Evolutionary conservation across 2,797 vertebrate genomes (phyloP).

Genomic region (Acomys russatus): DNA sequence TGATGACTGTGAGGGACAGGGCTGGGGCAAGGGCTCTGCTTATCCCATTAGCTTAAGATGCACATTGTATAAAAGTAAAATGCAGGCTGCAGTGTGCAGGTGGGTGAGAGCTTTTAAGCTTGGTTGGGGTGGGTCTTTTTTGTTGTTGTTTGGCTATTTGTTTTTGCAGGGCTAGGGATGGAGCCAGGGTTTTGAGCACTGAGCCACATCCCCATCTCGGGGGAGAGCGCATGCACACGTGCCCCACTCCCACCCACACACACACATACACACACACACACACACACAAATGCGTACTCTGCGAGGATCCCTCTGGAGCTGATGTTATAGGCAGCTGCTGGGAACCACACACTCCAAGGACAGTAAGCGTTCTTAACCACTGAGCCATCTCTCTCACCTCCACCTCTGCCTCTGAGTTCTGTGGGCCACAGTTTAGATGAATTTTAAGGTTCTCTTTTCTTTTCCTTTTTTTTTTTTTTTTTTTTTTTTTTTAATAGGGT

Average conservation of each 20-base stretch:
- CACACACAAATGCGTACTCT: neutral
- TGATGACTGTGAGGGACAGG: neutral
- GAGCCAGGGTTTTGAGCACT: neutral
- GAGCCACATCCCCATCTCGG: neutral
- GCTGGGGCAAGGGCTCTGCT: neutral
- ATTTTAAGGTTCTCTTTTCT: neutral
- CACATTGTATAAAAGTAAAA: neutral
- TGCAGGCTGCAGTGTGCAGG: rapidly evolving
- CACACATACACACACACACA: neutral
- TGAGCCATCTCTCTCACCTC: neutral
- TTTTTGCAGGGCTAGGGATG: neutral
- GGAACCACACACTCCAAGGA: neutral
- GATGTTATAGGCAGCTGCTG: neutral
- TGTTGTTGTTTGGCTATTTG: neutral
- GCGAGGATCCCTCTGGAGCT: neutral
- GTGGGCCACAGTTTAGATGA: neutral
- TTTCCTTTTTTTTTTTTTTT: neutral
- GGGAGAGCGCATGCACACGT: no score
- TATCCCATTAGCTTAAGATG: neutral
- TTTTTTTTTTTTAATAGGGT: neutral
- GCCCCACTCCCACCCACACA: neutral
- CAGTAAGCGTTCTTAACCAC: neutral
- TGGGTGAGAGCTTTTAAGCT: neutral
- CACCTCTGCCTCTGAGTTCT: neutral
- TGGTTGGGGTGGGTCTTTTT: neutral